phyloP scores from a whole-genome alignment of 2,888 invertebrate genomes.

The Anagyrus pseudococci region DNA sequence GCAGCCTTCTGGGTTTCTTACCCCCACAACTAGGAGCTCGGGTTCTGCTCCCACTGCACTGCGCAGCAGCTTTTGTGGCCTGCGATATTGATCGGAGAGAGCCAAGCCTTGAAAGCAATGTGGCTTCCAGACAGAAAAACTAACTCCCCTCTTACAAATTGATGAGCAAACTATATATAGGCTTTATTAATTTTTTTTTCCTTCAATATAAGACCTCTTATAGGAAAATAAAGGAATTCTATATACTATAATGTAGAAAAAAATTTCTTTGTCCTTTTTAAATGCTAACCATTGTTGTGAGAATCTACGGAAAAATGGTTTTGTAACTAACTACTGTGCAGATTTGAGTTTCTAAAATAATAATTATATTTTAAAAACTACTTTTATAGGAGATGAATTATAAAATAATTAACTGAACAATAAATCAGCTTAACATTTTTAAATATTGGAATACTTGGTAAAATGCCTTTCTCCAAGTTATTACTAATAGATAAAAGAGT shows the following conservation, averaged over 20 bases:
- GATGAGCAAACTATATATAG: conserved; percentile 41
- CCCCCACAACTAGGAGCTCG: conserved; percentile 25
- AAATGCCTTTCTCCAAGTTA: no score
- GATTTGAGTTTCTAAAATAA: no score
- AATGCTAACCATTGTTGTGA: conserved; percentile 44
- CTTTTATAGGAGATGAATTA: no score
- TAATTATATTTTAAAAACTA: no score
- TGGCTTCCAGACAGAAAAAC: conserved; percentile 18
- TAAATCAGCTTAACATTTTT: not conserved
- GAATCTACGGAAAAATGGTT: conserved; percentile 52
- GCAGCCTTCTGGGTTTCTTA: conserved; percentile 46
- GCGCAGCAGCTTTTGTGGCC: conserved; percentile 52
- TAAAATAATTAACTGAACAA: not conserved
- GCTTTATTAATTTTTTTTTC: conserved; percentile 45
- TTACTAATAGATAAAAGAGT: no score
- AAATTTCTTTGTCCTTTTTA: conserved; percentile 44
- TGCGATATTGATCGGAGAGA: conserved; percentile 57
- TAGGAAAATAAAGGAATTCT: conserved; percentile 12
- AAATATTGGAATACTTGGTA: no score
- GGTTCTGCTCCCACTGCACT: conserved; percentile 51
- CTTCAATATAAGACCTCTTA: conserved; percentile 15
- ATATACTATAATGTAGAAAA: conserved; percentile 39
- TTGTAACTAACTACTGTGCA: no score
- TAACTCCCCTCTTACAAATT: conserved; percentile 20
- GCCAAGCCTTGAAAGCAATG: conserved; percentile 28